Evolutionary conservation across 2,797 vertebrate species (phyloP), one percentile per base, ranked within the genome.

Genomic region (Anableps anableps): DNA sequence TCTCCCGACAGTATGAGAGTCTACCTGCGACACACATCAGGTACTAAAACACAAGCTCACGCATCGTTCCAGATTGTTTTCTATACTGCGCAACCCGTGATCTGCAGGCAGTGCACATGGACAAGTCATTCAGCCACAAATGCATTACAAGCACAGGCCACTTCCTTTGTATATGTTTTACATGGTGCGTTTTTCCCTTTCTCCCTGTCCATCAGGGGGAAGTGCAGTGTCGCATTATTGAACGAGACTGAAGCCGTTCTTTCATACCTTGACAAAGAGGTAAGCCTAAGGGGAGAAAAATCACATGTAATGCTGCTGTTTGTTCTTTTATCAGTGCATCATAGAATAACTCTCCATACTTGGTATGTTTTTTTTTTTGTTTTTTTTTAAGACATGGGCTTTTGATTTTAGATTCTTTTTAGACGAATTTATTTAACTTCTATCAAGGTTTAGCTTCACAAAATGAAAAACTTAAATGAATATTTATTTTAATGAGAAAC

Each of bases 241-340:
- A 99, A 99, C 72, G 98, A 99, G 91, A 99, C 98, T 0, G 98
- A 99, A 88, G 97, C 96, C 0, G 97, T 99, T 85, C 94, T 98
- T 81, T 98, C 98, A 0, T 99, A 99, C 92, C 96, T 99, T 91
- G 98, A 98, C 88, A 99, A 98, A 96, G 98, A 99, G 97, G 98
- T 99, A 96, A 96, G 87, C 29, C 72, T 75, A n/a, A 78, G 55
- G 76, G 78, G 47, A 50, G 74, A 1, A 55, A 48, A 60, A 70
- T 8, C 17, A 80, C 31, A 17, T 62, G 58, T 48, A 19, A 38
- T 47, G 45, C 41, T 64, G 62, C 0, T 72, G 80, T 80, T 71
- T 76, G 74, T 66, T 75, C 48, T 14, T 41, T 75, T 45, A 38
- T 41, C 51, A 11, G 34, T 64, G 13, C 51, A 38, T 72, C 76